Base-by-base conservation (phyloP, 1,140 invertebrate species). In the Mercenaria mercenaria region DNA sequence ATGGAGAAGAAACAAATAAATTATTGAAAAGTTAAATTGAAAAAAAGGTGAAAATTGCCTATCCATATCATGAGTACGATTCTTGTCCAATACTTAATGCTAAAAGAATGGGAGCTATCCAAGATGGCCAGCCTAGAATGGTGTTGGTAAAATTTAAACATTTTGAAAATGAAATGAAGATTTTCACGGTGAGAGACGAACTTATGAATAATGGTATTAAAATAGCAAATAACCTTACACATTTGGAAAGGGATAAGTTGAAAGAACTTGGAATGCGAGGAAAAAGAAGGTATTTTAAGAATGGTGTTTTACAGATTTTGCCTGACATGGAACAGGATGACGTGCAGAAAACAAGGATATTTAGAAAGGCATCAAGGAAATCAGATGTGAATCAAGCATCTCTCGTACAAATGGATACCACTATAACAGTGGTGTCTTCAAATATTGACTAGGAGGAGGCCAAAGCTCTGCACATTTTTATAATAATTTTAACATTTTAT, bases 61-160 rank as follows among this genome's bases (percentile, higher is more conserved):
- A 10, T 32, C 64, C 64, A 6, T 4, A 67, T 67, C 11, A 32
- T 20, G 20, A 6, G 1, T 32, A 34, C 20, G 32, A 81, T 37
- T 18, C n/a, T 18, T 23, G 29, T 10, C 20, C 0, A 13, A 59
- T 81, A 6, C 18, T 34, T 4, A 61, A 32, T 81, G 52, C 32
- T 81, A 56, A 29, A 81, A 56, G 52, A 34, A 56, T 81, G 20
- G 79, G 79, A 18, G 32, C n/a, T 20, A 20, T 29, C 15, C 47
- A 81, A 23, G 79, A 61, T 29, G 79, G 34, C 29, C 18, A 59
- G 15, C 79, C 79, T n/a, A 81, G 79, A 81, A 81, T 81, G 79
- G 32, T 81, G 23, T 34, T 81, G 11, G 52, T 59, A 11, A 61
- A 81, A 39, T 81, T 59, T 39, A 52, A 59, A 37, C 32, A 81